Evolutionary conservation across 1,140 invertebrate genomes (phyloP).

Genomic region (Xylocopa sonorina): DNA sequence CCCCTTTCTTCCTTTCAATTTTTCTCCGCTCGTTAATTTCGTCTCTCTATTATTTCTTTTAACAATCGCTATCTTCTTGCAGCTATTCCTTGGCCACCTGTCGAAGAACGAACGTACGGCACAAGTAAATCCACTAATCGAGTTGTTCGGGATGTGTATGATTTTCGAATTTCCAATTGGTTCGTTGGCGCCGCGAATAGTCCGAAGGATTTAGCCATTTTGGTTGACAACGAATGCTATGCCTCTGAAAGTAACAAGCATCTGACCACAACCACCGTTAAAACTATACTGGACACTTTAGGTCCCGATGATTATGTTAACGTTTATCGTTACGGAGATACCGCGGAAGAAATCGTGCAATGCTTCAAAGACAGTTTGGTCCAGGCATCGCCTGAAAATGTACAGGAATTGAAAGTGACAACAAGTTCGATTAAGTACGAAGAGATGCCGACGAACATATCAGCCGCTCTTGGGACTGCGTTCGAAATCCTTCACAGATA

Average conservation of each 20-base stretch:
- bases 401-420: slow-evolving; percentile 90
- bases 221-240: slow-evolving; percentile 94
- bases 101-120: slow-evolving; percentile 76
- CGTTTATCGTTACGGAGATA: slow-evolving; percentile 92
- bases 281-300: slow-evolving; percentile 95
- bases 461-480: slow-evolving; percentile 92
- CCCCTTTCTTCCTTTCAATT: background rate
- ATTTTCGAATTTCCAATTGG: slow-evolving; percentile 94
- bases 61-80: slow-evolving; percentile 19
- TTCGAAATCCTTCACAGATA: slow-evolving; percentile 96
- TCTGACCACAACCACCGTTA: slow-evolving; percentile 92
- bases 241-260: slow-evolving; percentile 93
- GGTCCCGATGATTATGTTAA: slow-evolving; percentile 98
- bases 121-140: slow-evolving; percentile 77
- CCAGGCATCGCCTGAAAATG: slow-evolving; percentile 93
- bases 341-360: slow-evolving; percentile 88
- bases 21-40: background rate
- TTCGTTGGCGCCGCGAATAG: slow-evolving; percentile 98
- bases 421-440: slow-evolving; percentile 86
- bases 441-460: slow-evolving; percentile 95
- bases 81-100: slow-evolving; percentile 89
- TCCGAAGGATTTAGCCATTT: slow-evolving; percentile 96
- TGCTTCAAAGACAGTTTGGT: slow-evolving; percentile 95
- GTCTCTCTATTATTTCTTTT: background rate
- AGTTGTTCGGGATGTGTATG: slow-evolving; percentile 88